A percentile compares a stretch with the other conserved stretches of the same genome.
Evolutionary conservation across 2,113 vertebrate species (phyloP).

Genomic region (Megaceryle torquata): DNA sequence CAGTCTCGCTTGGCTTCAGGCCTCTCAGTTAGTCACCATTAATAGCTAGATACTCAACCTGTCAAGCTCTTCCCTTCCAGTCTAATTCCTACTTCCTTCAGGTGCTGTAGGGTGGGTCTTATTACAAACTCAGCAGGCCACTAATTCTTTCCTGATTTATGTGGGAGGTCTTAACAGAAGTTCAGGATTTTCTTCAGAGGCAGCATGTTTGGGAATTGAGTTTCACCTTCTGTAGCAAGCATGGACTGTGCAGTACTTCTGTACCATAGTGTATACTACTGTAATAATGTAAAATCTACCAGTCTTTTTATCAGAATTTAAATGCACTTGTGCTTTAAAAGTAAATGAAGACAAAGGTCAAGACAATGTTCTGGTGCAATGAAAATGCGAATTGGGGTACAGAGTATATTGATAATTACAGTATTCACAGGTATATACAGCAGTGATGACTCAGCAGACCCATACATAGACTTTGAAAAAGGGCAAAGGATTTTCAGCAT

Average conservation of each 20-base stretch:
- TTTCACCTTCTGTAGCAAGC: not conserved
- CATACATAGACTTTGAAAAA: not conserved
- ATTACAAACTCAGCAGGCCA: conserved; percentile 56
- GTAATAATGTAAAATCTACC: not conserved
- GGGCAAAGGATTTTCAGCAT: not conserved
- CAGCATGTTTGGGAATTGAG: not conserved
- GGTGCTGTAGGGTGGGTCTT: conserved; percentile 22
- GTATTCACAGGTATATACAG: not conserved
- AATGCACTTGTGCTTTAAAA: not conserved
- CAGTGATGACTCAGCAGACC: not conserved
- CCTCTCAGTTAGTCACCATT: not conserved
- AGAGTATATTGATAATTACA: not conserved
- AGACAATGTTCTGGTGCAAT: not conserved
- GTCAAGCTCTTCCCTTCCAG: conserved; percentile 41
- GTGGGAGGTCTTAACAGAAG: conserved; percentile 42
- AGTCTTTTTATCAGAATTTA: not conserved
- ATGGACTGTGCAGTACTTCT: not conserved
- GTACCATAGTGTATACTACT: not conserved
- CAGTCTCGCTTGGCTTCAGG: not conserved
- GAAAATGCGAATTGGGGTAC: not conserved
- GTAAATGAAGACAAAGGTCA: not conserved
- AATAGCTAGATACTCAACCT: conserved; percentile 44
- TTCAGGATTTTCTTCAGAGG: not conserved
- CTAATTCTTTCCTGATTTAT: conserved; percentile 58
- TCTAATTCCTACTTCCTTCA: conserved; percentile 48